Evolutionary conservation across 2,888 invertebrate genomes (phyloP), one percentile per base, ranked within the genome.

Genomic region (Pasiphila rectangulata): DNA sequence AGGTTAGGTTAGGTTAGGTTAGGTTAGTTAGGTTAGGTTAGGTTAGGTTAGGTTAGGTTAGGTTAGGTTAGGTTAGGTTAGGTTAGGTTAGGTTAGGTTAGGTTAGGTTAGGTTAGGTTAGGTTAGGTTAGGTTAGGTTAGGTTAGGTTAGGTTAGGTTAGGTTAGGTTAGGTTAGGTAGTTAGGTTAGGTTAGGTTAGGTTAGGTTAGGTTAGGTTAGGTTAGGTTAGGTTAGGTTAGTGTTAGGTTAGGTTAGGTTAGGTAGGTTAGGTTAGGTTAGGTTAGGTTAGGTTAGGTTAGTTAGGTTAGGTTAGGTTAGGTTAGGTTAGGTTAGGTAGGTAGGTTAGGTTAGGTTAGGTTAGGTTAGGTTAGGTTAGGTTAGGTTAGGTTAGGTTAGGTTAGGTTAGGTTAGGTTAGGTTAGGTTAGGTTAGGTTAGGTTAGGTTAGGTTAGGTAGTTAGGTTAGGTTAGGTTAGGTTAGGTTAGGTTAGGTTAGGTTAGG

Each of bases 361-460:
- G 49, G 53, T 51, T 52, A 50, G 56, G 54, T 56, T 52, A 52
- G 52, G 54, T 54, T n/a, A 51, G 53, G 59, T 57, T 60, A 51
- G 54, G 54, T 54, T 53, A 54, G 47, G 57, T 56, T 54, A 52
- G 54, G 51, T 53, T 55, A 46, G 48, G 51, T 56, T 58, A 50
- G 53, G 52, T 53, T 53, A 51, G 50, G 51, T 51, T 52, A 47
- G 48, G 46, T 50, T 40, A 43, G 46, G 46, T 55, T 47, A 44
- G 49, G 51, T 52, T 51, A 43, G 52, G 50, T 56, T 50, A 46
- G 57, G 57, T 57, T 54, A 51, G 57, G 54, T 57, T 54, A 51
- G 54, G 54, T 50, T 55, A 35, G 42, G 42, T 42, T 42, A 42
- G 42, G 42, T 42, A 49, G 55, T 51, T 54, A 54, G 54, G 54